Evolutionary conservation across 2,113 vertebrate species (phyloP).

Genomic region (Mesitornis unicolor): DNA sequence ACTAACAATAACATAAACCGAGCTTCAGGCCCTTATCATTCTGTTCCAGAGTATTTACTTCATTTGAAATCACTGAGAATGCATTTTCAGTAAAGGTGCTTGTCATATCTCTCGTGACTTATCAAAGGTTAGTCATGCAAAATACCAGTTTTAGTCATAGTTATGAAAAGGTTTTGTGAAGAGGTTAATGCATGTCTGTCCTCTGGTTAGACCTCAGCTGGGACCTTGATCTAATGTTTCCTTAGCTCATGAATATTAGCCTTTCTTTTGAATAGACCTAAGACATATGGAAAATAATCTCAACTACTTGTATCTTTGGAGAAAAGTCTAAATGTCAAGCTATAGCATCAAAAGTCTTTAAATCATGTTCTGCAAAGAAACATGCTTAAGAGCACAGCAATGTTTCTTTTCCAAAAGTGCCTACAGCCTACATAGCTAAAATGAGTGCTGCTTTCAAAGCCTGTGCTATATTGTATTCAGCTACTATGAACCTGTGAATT

Average conservation of each 20-base stretch:
- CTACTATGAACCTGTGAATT: background rate
- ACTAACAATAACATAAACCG: background rate
- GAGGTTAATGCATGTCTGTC: background rate
- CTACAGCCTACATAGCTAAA: background rate
- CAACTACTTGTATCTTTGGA: background rate
- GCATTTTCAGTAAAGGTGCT: background rate
- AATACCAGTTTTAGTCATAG: background rate
- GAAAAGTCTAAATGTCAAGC: background rate
- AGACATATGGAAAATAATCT: background rate
- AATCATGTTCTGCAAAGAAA: background rate
- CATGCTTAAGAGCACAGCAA: background rate
- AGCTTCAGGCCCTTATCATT: background rate
- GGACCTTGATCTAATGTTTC: background rate
- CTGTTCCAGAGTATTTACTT: slow-evolving; percentile 24
- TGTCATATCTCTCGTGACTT: background rate
- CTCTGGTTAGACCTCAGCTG: background rate
- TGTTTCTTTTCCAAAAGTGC: background rate
- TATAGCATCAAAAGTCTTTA: background rate
- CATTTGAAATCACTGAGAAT: background rate
- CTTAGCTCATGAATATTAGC: background rate
- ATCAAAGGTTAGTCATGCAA: slow-evolving; percentile 18
- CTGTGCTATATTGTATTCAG: background rate
- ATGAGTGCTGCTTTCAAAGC: background rate
- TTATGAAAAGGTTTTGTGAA: background rate
- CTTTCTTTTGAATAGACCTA: background rate